A percentile compares a stretch with the other conserved stretches of the same genome.
phyloP scores from a whole-genome alignment of 2,888 invertebrate species.

The Aproaerema taeniolella region DNA sequence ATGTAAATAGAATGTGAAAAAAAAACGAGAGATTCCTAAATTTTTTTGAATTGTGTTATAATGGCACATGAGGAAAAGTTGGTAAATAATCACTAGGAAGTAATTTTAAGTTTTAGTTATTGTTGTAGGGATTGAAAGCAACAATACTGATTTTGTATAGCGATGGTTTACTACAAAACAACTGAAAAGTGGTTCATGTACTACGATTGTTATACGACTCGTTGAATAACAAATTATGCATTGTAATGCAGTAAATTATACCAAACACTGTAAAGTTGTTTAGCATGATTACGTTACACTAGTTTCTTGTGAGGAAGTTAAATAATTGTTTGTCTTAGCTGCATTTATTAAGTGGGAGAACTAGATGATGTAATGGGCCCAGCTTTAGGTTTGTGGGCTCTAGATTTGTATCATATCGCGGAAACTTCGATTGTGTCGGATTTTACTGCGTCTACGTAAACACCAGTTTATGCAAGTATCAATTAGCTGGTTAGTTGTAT shows the following conservation, averaged over 20 bases:
- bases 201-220: too few relatives aligned
- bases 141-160: too few relatives aligned
- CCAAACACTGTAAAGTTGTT: constrained; percentile 9
- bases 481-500: constrained; percentile 65
- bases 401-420: constrained; percentile 48
- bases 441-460: constrained; percentile 31
- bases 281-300: constrained; percentile 14
- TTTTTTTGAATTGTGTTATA: too few relatives aligned
- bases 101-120: too few relatives aligned
- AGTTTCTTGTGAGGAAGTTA: constrained; percentile 10
- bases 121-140: too few relatives aligned
- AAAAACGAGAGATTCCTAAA: too few relatives aligned
- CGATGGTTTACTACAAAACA: too few relatives aligned
- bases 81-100: too few relatives aligned
- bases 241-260: constrained; percentile 8
- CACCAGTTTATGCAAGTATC: constrained; percentile 66
- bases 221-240: constrained; percentile 9
- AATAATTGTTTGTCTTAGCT: constrained; percentile 15
- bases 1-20: too few relatives aligned
- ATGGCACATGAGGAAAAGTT: too few relatives aligned
- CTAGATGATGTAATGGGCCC: constrained; percentile 5
- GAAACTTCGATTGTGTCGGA: constrained; percentile 53
- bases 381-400: constrained; percentile 11
- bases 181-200: too few relatives aligned
- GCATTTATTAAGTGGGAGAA: constrained; percentile 10